phyloP scores from a whole-genome alignment of 2,797 vertebrate genomes.

The Sebastes matsubarae region DNA sequence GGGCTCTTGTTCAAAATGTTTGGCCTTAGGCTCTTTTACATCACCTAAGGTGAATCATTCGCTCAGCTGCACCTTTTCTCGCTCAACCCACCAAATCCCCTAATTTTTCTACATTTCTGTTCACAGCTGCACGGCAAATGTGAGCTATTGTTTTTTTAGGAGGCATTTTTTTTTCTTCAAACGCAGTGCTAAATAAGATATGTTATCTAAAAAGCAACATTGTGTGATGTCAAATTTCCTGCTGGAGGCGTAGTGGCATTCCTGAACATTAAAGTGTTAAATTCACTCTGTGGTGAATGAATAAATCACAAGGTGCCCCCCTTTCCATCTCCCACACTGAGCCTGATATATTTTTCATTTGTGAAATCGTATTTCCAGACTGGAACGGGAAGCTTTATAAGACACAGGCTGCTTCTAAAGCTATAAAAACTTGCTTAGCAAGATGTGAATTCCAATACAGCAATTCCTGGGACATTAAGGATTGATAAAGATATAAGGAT shows the following conservation, averaged over 20 bases:
- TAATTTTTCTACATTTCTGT: conserved; percentile 26
- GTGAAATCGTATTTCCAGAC: conserved; percentile 55
- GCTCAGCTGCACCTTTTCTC: conserved; percentile 47
- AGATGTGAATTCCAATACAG: conserved; percentile 24
- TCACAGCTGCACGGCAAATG: conserved; percentile 23
- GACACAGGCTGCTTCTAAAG: conserved; percentile 22
- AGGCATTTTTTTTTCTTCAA: neutral
- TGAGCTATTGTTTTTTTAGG: conserved; percentile 17
- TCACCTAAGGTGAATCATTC: conserved; percentile 56
- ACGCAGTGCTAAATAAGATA: conserved; percentile 27
- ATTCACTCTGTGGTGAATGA: conserved; percentile 58
- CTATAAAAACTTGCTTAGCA: conserved; percentile 1
- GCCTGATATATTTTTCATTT: conserved; percentile 67
- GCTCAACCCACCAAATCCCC: conserved; percentile 32
- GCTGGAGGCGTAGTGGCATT: conserved; percentile 49
- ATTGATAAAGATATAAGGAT: conserved; percentile 4
- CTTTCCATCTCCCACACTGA: conserved; percentile 51
- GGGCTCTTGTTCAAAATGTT: conserved; percentile 56
- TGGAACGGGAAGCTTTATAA: conserved; percentile 19
- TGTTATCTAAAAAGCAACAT: conserved; percentile 41
- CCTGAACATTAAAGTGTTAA: conserved; percentile 63
- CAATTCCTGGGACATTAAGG: conserved; percentile 19
- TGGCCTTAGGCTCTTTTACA: conserved; percentile 57
- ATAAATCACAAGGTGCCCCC: conserved; percentile 68
- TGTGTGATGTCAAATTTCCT: conserved; percentile 50